Percentiles rank a stretch among this genome's conserved stretches.
These are phyloP conservation scores for Phortica magna DNA, from an alignment of 2,888 invertebrate genomes.

Conservation along the genomic window DNA sequence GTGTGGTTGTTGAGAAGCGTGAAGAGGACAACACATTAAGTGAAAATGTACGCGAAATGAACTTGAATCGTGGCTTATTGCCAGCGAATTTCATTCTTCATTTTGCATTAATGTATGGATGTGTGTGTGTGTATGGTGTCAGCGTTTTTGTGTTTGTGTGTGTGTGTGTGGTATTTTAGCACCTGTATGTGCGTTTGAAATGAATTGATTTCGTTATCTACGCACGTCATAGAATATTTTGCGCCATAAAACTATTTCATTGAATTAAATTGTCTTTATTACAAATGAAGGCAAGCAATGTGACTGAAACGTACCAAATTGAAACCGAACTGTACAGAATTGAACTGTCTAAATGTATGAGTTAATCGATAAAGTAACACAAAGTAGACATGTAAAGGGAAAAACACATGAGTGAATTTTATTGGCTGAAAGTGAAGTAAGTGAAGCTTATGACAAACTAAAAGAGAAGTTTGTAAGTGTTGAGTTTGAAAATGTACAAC, in stretches of 20 bases:
- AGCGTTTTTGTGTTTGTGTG: no score
- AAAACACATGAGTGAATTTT: no score
- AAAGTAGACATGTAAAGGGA: no score
- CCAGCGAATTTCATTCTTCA: constrained; percentile 38
- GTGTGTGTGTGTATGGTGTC: constrained; percentile 26
- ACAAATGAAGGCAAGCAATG: constrained; percentile 55
- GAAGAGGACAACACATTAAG: constrained; percentile 13
- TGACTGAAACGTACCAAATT: background rate
- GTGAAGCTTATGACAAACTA: no score
- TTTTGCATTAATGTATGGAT: constrained; percentile 28
- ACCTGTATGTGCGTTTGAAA: constrained; percentile 36
- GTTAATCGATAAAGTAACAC: no score
- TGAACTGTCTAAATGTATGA: no score
- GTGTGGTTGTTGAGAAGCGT: background rate
- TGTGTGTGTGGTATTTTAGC: constrained; percentile 22
- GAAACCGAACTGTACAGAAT: no score
- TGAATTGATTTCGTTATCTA: constrained; percentile 68
- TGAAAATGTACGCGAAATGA: constrained; percentile 56
- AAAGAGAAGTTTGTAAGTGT: no score
- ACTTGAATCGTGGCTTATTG: constrained; percentile 24
- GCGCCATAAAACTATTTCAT: constrained; percentile 62
- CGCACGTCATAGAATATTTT: constrained; percentile 59
- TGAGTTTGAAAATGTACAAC: no score
- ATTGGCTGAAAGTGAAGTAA: no score
- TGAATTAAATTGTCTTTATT: constrained; percentile 71